Evolutionary conservation across 2,888 invertebrate genomes (phyloP).

Genomic region (Gari tellinella): DNA sequence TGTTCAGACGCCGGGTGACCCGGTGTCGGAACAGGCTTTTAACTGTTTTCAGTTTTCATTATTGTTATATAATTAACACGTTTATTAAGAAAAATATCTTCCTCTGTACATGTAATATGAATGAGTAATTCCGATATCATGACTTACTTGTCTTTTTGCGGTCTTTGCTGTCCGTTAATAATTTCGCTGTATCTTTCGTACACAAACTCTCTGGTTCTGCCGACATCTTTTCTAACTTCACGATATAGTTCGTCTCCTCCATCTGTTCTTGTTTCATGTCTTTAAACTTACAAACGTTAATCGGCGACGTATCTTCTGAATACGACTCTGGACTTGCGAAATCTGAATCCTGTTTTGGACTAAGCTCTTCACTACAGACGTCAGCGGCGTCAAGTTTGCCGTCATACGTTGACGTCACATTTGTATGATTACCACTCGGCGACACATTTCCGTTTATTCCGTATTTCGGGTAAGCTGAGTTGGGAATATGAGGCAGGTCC

Average conservation of each 20-base stretch:
- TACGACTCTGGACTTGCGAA: constrained; percentile 10
- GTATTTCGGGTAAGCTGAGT: constrained; percentile 34
- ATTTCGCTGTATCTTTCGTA: constrained; percentile 27
- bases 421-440: neutral
- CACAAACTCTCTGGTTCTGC: constrained; percentile 31
- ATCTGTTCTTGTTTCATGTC: constrained; percentile 20
- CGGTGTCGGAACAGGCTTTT: too few relatives aligned
- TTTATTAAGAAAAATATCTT: too few relatives aligned
- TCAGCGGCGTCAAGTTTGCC: neutral
- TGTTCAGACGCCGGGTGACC: too few relatives aligned
- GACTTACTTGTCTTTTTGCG: constrained; percentile 45
- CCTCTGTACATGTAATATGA: too few relatives aligned
- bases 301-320: neutral
- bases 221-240: constrained; percentile 60
- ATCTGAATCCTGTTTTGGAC: constrained; percentile 4
- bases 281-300: constrained; percentile 9
- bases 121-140: neutral
- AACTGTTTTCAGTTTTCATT: too few relatives aligned
- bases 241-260: constrained; percentile 58
- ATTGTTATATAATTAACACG: too few relatives aligned
- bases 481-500: constrained; percentile 5
- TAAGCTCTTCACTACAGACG: constrained; percentile 10
- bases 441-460: constrained; percentile 25
- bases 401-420: constrained; percentile 1
- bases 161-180: constrained; percentile 14